A percentile compares a stretch with the other conserved stretches of the same genome.
These are phyloP conservation scores for Tinea pellionella DNA, from an alignment of 2,888 invertebrate genomes.

Conservation along the genomic window DNA sequence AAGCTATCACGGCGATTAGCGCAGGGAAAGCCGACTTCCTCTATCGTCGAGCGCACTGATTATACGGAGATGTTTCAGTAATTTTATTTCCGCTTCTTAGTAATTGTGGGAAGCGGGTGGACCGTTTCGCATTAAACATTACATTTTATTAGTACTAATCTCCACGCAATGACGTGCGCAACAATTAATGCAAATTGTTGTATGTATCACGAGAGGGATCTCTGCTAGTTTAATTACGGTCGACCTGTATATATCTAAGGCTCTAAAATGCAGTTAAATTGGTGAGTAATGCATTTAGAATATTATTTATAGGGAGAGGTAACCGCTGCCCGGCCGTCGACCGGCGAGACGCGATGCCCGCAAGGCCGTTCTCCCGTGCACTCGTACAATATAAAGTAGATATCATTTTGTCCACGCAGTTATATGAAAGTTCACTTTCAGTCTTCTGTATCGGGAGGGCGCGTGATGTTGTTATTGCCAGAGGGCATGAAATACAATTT, in stretches of 20 bases:
- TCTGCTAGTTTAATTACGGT: background rate
- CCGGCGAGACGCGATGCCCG: conserved; percentile 25
- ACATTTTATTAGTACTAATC: background rate
- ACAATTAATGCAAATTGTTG: no score
- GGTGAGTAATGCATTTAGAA: conserved; percentile 7
- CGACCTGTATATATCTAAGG: background rate
- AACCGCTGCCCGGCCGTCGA: conserved; percentile 22
- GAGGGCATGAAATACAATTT: background rate
- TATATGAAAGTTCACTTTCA: background rate
- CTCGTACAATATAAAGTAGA: background rate
- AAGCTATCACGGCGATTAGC: conserved; percentile 30
- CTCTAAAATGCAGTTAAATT: background rate
- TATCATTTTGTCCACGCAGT: background rate
- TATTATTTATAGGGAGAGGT: conserved; percentile 2
- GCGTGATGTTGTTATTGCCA: background rate
- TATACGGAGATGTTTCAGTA: conserved; percentile 52
- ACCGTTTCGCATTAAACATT: background rate
- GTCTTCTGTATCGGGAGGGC: background rate
- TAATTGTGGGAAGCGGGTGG: conserved; percentile 55
- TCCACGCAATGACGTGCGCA: no score
- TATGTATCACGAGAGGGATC: no score
- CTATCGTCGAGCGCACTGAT: conserved; percentile 26
- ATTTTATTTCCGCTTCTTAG: conserved; percentile 47
- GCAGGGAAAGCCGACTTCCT: conserved; percentile 28
- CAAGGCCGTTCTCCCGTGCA: conserved; percentile 18